A percentile compares a stretch with the other conserved stretches of the same genome.
phyloP scores from a whole-genome alignment of 2,888 invertebrate species.

The Priapulus caudatus region DNA sequence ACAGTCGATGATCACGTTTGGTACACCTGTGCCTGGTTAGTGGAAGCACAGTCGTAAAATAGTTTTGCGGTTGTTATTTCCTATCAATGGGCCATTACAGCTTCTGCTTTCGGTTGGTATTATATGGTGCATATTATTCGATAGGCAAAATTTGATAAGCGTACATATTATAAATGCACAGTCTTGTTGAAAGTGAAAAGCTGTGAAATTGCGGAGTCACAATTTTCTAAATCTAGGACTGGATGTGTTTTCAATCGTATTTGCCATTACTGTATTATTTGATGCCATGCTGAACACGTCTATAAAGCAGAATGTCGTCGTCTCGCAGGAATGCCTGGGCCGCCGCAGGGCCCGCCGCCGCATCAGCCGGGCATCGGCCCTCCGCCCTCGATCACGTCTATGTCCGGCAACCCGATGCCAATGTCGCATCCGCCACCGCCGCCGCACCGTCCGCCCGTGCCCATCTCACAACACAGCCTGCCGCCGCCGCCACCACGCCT shows the following conservation, averaged over 20 bases:
- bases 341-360: constrained; percentile 7
- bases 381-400: constrained; percentile 16
- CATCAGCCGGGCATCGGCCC: constrained; percentile 7
- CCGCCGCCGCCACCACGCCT: not conserved
- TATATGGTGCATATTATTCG: too few species aligned
- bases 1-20: constrained; percentile 45
- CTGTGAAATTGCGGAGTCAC: too few species aligned
- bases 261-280: too few species aligned
- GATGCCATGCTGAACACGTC: too few species aligned
- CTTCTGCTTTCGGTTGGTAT: constrained; percentile 9
- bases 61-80: too few species aligned
- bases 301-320: too few species aligned
- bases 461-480: constrained; percentile 5
- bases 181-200: too few species aligned
- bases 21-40: constrained; percentile 17
- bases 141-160: too few species aligned
- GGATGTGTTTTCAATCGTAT: too few species aligned
- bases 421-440: constrained; percentile 6
- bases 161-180: too few species aligned
- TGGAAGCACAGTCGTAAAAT: too few species aligned
- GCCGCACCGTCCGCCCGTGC: constrained; percentile 12
- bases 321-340: constrained; percentile 10
- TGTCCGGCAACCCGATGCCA: constrained; percentile 9
- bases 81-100: constrained; percentile 21
- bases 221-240: too few species aligned